Evolutionary conservation across 92 coral and sea anemone genomes (phyloP), one percentile per base, ranked within the genome.

Genomic region (Zoanthus sansibaricus): DNA sequence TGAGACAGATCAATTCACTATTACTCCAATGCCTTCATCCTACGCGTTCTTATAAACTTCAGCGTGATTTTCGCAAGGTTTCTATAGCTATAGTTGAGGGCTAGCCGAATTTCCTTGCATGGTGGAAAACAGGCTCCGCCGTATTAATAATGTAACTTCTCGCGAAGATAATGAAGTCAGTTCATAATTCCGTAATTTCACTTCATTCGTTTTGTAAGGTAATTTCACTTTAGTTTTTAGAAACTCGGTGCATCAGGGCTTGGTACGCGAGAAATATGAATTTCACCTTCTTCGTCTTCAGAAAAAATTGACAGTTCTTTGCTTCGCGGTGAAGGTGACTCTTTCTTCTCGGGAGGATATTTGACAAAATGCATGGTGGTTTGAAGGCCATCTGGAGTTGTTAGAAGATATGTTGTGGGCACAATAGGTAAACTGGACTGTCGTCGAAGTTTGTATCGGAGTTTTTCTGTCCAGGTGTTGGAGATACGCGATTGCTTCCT

Each of bases 221-320:
- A 44, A 25, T 7, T 37, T 42, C 8, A 6, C 11, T 17, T 17
- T 14, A 44, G 62, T 15, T 82, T 78, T 93, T 76, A 97, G 79
- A 96, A 90, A 66, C 97, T 97, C 1, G 99, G 93, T 14, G 93
- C 94, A 56, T 95, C 99, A 18, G 98, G 99, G 77, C 99, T 97
- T 7, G 99, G 99, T 6, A 94, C 90, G 2, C 99, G 94, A 5
- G 99, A 97, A 11, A 97, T 97, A 76, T 97, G 99, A 44, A 97
- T 97, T 78, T 97, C 99, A 21, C 93, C 96, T 44, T 97, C 99
- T 82, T 97, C 99, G 82, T 97, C 99, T 83, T 97, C 99, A 31
- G 99, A 95, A 77, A 95, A 97, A 45, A 91, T 84, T 82, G 87
- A 56, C 75, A 71, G 15, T 72, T 83, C 92, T 58, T 51, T 91